Evolutionary conservation across 2,797 vertebrate species (phyloP).

Genomic region (Mergus octosetaceus): DNA sequence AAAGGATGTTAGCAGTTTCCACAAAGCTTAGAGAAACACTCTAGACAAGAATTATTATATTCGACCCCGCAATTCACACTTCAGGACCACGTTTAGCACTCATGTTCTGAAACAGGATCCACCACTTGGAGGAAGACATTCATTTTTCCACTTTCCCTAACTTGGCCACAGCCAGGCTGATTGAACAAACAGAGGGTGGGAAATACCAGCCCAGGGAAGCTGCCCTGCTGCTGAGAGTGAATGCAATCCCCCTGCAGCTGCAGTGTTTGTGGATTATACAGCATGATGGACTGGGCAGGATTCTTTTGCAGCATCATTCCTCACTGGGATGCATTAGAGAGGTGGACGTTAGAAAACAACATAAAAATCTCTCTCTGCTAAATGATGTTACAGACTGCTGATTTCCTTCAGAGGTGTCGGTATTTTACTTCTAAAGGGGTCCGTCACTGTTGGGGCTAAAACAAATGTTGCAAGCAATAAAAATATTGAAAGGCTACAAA

Average conservation of each 20-base stretch:
- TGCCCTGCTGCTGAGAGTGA: neutral
- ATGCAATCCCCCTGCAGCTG: neutral
- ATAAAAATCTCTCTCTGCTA: constrained; percentile 32
- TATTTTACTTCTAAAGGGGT: constrained; percentile 38
- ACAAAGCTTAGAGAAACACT: neutral
- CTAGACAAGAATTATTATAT: neutral
- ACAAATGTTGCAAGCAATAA: constrained; percentile 21
- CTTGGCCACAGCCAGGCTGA: neutral
- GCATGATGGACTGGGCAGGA: neutral
- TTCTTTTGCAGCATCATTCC: neutral
- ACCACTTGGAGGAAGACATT: neutral
- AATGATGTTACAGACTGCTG: neutral
- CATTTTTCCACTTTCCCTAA: neutral
- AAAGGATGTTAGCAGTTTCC: neutral
- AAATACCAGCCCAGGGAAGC: neutral
- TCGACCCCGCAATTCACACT: neutral
- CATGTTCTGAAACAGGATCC: neutral
- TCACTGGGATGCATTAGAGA: neutral
- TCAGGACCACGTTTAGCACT: neutral
- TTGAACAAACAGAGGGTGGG: neutral
- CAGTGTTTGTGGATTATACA: neutral
- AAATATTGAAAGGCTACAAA: constrained; percentile 16
- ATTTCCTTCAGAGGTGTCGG: constrained; percentile 10
- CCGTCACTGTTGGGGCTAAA: constrained; percentile 3
- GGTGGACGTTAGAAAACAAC: constrained; percentile 5